These are phyloP conservation scores for Melipona bicolor DNA, from an alignment of 2,888 invertebrate species.

Conservation along the genomic window DNA sequence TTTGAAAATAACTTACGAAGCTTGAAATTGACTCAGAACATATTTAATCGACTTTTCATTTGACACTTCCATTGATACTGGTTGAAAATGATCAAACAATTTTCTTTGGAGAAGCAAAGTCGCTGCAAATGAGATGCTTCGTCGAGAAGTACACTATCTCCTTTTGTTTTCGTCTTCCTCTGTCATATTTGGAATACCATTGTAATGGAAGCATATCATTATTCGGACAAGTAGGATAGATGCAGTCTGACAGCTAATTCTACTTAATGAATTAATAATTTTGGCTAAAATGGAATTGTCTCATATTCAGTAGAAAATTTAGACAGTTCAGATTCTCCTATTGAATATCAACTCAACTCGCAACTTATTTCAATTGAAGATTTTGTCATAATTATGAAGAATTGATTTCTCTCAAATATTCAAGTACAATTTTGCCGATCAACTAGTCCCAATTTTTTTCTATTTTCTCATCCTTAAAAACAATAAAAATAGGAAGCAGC, in stretches of 20 bases:
- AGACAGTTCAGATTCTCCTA: background rate
- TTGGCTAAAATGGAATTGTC: background rate
- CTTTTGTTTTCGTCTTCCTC: conserved; percentile 28
- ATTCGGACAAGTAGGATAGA: background rate
- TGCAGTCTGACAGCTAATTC: background rate
- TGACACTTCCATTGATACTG: background rate
- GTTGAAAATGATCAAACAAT: background rate
- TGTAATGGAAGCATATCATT: conserved; percentile 1
- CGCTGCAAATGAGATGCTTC: conserved; percentile 9
- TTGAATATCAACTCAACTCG: background rate
- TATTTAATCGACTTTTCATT: background rate
- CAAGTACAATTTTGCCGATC: background rate
- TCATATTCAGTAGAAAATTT: background rate
- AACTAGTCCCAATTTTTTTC: background rate
- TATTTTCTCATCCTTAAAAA: background rate
- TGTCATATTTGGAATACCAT: background rate
- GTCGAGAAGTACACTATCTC: background rate
- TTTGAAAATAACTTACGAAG: too few species aligned
- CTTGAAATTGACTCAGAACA: too few species aligned
- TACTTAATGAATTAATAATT: background rate
- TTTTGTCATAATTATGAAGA: background rate
- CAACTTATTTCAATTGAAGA: background rate
- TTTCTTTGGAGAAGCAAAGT: conserved; percentile 3
- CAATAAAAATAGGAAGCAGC: background rate
- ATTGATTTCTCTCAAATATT: background rate